A percentile compares a stretch with the other conserved stretches of the same genome.
phyloP scores from a whole-genome alignment of 2,888 invertebrate species.

The Merodon equestris region DNA sequence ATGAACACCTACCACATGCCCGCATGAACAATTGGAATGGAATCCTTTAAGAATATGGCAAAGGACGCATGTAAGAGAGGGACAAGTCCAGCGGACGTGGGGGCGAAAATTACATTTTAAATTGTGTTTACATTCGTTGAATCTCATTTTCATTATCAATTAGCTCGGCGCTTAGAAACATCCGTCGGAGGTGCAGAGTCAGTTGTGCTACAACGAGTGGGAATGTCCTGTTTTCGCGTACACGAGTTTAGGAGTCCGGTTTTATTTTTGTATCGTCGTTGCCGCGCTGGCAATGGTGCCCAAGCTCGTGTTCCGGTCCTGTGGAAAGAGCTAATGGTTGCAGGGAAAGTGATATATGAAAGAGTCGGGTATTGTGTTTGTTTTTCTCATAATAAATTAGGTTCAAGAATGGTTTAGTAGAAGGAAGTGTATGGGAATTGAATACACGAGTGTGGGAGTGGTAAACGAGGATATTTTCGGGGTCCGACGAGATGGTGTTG shows the following conservation, averaged over 20 bases:
- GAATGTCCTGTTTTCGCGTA: slow-evolving; percentile 24
- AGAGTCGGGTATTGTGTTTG: slow-evolving; percentile 42
- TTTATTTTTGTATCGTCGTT: slow-evolving; percentile 1
- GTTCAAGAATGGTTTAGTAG: slow-evolving; percentile 35
- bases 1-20: neutral
- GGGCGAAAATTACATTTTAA: slow-evolving; percentile 54
- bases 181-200: slow-evolving; percentile 24
- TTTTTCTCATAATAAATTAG: slow-evolving; percentile 49
- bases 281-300: neutral
- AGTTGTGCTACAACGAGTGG: slow-evolving; percentile 14
- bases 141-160: slow-evolving; percentile 66
- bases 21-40: slow-evolving; percentile 9
- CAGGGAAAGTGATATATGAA: slow-evolving; percentile 47
- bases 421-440: slow-evolving; percentile 11
- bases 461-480: too few relatives aligned
- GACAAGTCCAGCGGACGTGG: slow-evolving; percentile 21
- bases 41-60: slow-evolving; percentile 2
- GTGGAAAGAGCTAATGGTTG: slow-evolving; percentile 7
- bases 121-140: slow-evolving; percentile 60
- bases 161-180: slow-evolving; percentile 59
- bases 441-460: slow-evolving; percentile 2
- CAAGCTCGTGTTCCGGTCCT: neutral
- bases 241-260: slow-evolving; percentile 17
- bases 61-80: slow-evolving; percentile 11
- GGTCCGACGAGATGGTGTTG: too few relatives aligned